phyloP scores from a whole-genome alignment of 2,113 vertebrate genomes.

The Silurus meridionalis region DNA sequence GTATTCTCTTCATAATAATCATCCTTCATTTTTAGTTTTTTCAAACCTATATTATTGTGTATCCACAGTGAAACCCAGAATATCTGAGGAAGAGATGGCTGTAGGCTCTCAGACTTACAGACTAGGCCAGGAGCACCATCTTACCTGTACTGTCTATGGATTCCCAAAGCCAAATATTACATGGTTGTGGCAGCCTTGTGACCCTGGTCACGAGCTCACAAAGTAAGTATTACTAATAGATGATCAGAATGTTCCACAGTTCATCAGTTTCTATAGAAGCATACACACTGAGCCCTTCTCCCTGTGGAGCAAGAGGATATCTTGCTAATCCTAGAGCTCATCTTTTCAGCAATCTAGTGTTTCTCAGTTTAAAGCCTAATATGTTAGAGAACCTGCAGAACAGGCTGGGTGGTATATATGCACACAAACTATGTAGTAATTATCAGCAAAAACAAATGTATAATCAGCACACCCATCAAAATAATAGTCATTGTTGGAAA shows the following conservation, averaged over 20 bases:
- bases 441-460: slow-evolving; percentile 48
- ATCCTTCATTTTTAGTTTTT: slow-evolving; percentile 10
- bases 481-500: slow-evolving; percentile 58
- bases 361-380: slow-evolving; percentile 52
- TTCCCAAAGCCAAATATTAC: slow-evolving; percentile 72
- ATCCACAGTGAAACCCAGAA: slow-evolving; percentile 73
- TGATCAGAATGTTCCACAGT: not conserved
- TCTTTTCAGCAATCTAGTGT: slow-evolving; percentile 40
- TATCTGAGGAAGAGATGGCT: slow-evolving; percentile 77
- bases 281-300: slow-evolving; percentile 43
- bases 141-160: slow-evolving; percentile 78
- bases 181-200: slow-evolving; percentile 87
- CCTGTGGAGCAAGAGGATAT: slow-evolving; percentile 45
- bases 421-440: not conserved
- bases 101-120: slow-evolving; percentile 60
- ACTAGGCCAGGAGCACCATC: slow-evolving; percentile 65
- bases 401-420: slow-evolving; percentile 53
- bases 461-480: slow-evolving; percentile 53
- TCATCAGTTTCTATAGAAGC: slow-evolving; percentile 27
- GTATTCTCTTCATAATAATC: slow-evolving; percentile 15
- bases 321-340: slow-evolving; percentile 52
- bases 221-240: slow-evolving; percentile 59
- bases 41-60: too few relatives aligned
- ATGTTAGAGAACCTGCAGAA: slow-evolving; percentile 62
- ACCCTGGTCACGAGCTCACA: slow-evolving; percentile 35